phyloP scores from a whole-genome alignment of 2,888 invertebrate species.

The Scaptodrosophila latifasciaeformis region DNA sequence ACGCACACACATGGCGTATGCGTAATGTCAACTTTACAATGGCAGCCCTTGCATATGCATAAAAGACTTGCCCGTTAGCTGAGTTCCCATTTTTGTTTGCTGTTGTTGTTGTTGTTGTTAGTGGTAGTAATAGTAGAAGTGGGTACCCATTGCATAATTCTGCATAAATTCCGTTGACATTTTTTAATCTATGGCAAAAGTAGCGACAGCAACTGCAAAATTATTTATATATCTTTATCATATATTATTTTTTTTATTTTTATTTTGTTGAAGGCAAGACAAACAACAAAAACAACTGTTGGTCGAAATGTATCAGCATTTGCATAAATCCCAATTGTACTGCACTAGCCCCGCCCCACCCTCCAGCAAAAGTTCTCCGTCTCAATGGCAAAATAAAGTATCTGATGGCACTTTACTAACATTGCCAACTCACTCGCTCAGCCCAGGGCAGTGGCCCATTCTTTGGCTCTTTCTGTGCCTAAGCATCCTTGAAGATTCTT shows the following conservation, averaged over 20 bases:
- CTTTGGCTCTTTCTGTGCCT: too few species aligned
- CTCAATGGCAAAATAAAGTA: slow-evolving; percentile 67
- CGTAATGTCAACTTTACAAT: slow-evolving; percentile 42
- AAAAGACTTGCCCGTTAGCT: slow-evolving; percentile 34
- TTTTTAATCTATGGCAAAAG: slow-evolving; percentile 64
- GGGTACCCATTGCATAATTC: slow-evolving; percentile 52
- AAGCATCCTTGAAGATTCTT: slow-evolving; percentile 46
- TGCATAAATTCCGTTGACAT: slow-evolving; percentile 61
- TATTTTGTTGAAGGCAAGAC: not conserved
- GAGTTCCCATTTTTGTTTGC: too few species aligned
- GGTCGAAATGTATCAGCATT: slow-evolving; percentile 49
- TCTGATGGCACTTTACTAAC: slow-evolving; percentile 24
- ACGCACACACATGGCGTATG: slow-evolving; percentile 43
- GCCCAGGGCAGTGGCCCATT: too few species aligned
- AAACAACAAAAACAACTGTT: not conserved
- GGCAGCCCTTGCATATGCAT: slow-evolving; percentile 51
- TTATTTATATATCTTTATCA: not conserved
- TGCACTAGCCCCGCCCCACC: slow-evolving; percentile 51
- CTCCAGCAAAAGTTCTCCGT: slow-evolving; percentile 22
- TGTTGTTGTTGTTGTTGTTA: too few species aligned
- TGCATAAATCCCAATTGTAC: slow-evolving; percentile 66
- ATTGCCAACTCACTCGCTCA: too few species aligned
- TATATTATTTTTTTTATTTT: too few species aligned
- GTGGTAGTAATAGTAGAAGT: too few species aligned
- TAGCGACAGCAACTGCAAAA: slow-evolving; percentile 27